Evolutionary conservation across 2,797 vertebrate species (phyloP), one percentile per base, ranked within the genome.

Genomic region (Micrastur ruficollis): DNA sequence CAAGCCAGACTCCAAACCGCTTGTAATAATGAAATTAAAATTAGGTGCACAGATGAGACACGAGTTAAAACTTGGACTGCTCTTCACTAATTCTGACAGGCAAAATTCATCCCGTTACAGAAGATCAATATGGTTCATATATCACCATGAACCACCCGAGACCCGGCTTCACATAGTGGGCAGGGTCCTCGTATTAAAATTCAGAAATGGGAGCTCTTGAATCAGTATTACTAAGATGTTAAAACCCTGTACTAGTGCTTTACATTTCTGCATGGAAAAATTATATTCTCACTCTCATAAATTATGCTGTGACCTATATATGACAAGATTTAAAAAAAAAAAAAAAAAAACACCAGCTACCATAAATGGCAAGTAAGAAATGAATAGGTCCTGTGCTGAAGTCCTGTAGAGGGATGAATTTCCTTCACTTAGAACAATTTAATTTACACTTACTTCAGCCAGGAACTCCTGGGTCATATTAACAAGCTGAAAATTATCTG

Each of bases 1-100:
- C 91, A 97, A 96, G 70, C 83, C 80, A 92, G 81, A 90, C 81
- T 97, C 61, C 91, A 97, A 88, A 91, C 46, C 96, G 93, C 68
- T 90, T 47, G 75, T 80, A 95, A 95, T 86, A 97, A 88, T 46
- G 68, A 97, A 97, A 97, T 97, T 86, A 95, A 97, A 97, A 96
- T 68, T 22, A 65, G 81, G 58, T 67, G 78, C 90, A 95, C 83
- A 97, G 94, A 97, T 94, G 96, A 97, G 94, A 72, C 79, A 78
- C 63, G 53, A 84, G 63, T 44, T 80, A 82, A 94, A 87, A 93
- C 29, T 62, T 63, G 34, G 61, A 52, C 50, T 83, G 47, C 74
- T 85, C 18, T 70, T 88, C 62, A 46, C 29, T 82, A 85, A 87
- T 85, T 85, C 83, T 80, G 49, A 89, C 71, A 49, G 49, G 17